A percentile compares a stretch with the other conserved stretches of the same genome.
Evolutionary conservation across 2,113 vertebrate species (phyloP).

Genomic region (Gymnorhina tibicen): DNA sequence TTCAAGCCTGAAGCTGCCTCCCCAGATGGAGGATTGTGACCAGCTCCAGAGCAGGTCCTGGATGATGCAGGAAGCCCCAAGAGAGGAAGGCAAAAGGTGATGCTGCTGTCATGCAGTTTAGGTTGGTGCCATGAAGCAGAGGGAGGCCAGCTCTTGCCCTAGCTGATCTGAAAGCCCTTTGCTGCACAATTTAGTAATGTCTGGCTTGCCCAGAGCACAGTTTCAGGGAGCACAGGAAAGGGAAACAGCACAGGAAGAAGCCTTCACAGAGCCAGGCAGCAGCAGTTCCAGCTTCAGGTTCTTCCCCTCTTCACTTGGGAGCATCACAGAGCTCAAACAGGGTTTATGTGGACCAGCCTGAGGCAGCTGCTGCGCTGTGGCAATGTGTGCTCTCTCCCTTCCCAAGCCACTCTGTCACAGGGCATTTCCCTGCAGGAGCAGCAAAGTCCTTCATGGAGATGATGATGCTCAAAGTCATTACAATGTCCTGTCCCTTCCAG

Average conservation of each 20-base stretch:
- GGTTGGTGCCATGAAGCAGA: neutral
- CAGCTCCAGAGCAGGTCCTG: neutral
- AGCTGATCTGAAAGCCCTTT: neutral
- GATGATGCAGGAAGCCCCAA: neutral
- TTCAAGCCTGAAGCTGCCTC: neutral
- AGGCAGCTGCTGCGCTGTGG: neutral
- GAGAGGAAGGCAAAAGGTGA: neutral
- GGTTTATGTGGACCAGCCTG: neutral
- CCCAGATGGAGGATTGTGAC: fast-evolving
- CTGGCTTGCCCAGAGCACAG: fast-evolving
- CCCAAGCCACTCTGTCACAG: neutral
- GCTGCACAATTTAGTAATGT: neutral
- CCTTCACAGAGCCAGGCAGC: neutral
- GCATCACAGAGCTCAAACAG: neutral
- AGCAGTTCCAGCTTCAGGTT: neutral
- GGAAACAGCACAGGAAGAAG: neutral
- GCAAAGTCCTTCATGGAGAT: neutral
- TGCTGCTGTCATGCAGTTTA: neutral
- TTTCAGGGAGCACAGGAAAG: neutral
- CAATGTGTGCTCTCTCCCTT: neutral
- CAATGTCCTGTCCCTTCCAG: neutral
- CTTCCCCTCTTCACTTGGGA: neutral
- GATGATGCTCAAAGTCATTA: neutral
- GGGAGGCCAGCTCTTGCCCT: neutral
- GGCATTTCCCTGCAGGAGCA: neutral